These are phyloP conservation scores for Temnopleurus reevesii DNA, from an alignment of 53 echinoderm and acorn worm species.

Conservation along the genomic window DNA sequence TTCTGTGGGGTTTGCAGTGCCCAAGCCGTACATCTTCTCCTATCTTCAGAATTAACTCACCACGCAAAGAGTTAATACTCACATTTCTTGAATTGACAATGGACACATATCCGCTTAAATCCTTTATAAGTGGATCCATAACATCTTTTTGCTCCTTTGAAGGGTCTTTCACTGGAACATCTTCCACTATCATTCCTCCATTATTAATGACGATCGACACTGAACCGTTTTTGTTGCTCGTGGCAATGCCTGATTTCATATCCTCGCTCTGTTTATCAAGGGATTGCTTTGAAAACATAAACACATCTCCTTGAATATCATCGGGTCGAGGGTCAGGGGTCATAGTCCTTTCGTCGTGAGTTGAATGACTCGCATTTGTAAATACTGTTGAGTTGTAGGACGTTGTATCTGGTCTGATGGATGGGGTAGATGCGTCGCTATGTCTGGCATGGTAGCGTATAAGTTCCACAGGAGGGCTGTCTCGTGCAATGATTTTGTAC, in stretches of 20 bases:
- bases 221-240: not conserved
- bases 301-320: not conserved
- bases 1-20: too few species aligned
- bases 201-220: not conserved
- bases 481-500: not conserved
- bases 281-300: not conserved
- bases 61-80: not conserved
- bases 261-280: not conserved
- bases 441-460: not conserved
- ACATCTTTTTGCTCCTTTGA: not conserved
- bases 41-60: not conserved
- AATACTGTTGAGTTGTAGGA: not conserved
- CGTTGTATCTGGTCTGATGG: not conserved
- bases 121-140: not conserved
- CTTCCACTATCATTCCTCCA: not conserved
- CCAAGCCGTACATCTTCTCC: too few species aligned
- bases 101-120: slow-evolving; percentile 59
- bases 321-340: not conserved
- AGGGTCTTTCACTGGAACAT: not conserved
- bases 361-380: not conserved
- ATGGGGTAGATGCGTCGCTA: not conserved
- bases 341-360: not conserved
- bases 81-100: slow-evolving; percentile 45
- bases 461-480: not conserved
- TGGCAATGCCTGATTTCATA: not conserved